Percentiles rank a stretch among this genome's conserved stretches.
Conservation (phyloP, 2,888 invertebrate species). For the Blera fallax region DNA sequence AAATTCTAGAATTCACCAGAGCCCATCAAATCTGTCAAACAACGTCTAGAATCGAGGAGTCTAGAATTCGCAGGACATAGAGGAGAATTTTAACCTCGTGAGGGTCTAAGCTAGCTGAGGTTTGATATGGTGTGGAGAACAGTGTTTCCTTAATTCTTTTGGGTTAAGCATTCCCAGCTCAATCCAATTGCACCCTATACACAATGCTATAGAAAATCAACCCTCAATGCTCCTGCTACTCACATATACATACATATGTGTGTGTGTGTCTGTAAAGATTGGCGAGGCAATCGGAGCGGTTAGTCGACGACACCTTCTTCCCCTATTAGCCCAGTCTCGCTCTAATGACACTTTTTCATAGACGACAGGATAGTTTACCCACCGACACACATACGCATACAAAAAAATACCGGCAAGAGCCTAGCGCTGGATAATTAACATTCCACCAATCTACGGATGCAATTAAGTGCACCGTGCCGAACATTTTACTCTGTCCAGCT, state of each 20-base stretch:
- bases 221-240: no score
- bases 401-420: not conserved
- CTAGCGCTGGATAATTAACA: constrained; percentile 40
- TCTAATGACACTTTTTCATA: constrained; percentile 17
- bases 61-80: no score
- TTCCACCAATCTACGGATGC: constrained; percentile 51
- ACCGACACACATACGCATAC: not conserved
- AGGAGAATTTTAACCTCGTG: no score
- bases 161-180: no score
- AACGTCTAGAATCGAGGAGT: no score
- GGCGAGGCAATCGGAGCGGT: not conserved
- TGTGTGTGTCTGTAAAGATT: not conserved
- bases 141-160: no score
- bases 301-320: not conserved
- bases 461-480: constrained; percentile 55
- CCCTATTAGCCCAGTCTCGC: not conserved
- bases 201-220: no score
- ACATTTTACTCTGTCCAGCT: constrained; percentile 24
- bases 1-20: no score
- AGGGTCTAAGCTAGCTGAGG: no score
- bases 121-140: no score
- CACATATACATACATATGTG: not conserved
- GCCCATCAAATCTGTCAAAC: no score
- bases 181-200: no score
- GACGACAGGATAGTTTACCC: not conserved